Conservation (phyloP, 2,888 invertebrate genomes). For the Pseudococcus jackbeardsleyi region DNA sequence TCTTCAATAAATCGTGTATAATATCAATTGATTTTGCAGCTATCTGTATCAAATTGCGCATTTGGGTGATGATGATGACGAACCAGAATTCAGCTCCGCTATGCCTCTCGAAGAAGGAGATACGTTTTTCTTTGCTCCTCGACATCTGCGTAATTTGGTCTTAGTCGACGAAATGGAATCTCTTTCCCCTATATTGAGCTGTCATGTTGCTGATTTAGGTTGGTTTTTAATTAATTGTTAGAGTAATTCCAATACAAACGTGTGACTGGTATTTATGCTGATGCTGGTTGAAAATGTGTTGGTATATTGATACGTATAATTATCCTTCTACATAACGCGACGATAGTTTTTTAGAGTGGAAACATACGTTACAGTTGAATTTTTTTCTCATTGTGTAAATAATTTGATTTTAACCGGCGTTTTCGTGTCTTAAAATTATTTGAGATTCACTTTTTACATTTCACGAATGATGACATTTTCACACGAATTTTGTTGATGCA, state of each 20-base stretch:
- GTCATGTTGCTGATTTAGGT: constrained; percentile 87
- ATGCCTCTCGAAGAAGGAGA: constrained; percentile 99
- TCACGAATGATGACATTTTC: constrained; percentile 48
- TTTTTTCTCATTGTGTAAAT: neutral
- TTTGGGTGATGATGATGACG: constrained; percentile 98
- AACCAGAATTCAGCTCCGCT: constrained; percentile 97
- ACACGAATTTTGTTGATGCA: constrained; percentile 48
- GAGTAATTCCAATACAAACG: neutral
- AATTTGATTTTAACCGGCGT: neutral
- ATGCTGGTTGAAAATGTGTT: constrained; percentile 58
- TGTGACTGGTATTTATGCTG: constrained; percentile 1
- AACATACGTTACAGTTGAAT: constrained; percentile 47
- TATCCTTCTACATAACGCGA: constrained; percentile 32
- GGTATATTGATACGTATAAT: constrained; percentile 50
- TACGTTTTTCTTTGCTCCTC: constrained; percentile 98
- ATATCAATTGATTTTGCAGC: constrained; percentile 73
- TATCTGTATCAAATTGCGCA: constrained; percentile 99
- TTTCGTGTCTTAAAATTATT: neutral
- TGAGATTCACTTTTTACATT: neutral
- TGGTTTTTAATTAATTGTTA: constrained; percentile 60
- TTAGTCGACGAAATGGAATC: constrained; percentile 98
- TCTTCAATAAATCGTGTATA: constrained; percentile 1
- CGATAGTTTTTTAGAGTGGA: constrained; percentile 46
- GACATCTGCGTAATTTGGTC: constrained; percentile 92
- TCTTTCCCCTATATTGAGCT: constrained; percentile 88